Percentiles rank a stretch among this genome's conserved stretches.
These are phyloP conservation scores for Myotis findleyi DNA, from an alignment of 2,797 vertebrate species.

Conservation along the genomic window DNA sequence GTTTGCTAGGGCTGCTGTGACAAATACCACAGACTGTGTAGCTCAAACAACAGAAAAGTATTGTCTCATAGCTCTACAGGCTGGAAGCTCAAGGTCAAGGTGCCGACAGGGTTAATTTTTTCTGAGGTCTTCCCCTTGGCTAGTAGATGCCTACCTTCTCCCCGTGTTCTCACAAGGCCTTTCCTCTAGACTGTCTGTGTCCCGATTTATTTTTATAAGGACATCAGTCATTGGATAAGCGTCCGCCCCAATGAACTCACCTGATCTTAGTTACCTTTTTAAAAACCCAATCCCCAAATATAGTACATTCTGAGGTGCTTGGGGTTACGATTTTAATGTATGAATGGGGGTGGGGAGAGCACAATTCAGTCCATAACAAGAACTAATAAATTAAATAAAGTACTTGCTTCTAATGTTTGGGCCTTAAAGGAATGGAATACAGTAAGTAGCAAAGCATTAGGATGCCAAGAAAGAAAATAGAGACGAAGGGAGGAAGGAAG, in stretches of 20 bases:
- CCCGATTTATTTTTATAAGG: neutral
- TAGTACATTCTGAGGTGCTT: neutral
- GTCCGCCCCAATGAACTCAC: neutral
- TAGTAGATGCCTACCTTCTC: neutral
- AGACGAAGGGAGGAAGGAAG: accelerated
- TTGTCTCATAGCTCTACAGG: neutral
- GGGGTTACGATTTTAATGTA: neutral
- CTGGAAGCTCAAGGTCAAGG: neutral
- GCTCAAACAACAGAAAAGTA: neutral
- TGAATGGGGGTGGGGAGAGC: neutral
- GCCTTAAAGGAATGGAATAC: neutral
- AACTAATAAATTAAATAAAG: neutral
- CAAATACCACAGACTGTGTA: too few species aligned
- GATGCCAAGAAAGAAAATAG: neutral
- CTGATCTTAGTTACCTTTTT: neutral
- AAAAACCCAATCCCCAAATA: neutral
- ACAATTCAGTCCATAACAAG: neutral
- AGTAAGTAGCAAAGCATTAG: neutral
- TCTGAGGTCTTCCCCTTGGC: neutral
- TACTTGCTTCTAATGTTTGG: neutral
- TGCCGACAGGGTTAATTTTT: too few species aligned
- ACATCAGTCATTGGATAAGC: neutral
- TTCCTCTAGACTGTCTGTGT: neutral
- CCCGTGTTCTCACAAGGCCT: accelerated
- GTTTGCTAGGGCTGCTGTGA: neutral